Evolutionary conservation across 2,888 invertebrate genomes (phyloP).

Genomic region (Troides aeacus): DNA sequence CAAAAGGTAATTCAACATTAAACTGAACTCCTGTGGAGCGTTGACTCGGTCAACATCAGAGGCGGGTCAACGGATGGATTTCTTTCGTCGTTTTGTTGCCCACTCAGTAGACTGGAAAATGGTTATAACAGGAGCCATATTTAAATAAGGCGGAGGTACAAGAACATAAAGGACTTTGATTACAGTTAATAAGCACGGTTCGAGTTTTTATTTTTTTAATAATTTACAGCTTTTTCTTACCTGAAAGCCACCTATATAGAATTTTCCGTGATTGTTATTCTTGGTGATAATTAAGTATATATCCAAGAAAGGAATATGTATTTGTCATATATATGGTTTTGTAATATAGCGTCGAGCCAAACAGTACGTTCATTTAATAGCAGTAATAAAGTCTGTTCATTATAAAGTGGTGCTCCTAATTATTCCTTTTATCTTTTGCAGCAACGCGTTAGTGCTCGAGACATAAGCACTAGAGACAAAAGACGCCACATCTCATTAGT

Average conservation of each 20-base stretch:
- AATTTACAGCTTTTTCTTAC: background rate
- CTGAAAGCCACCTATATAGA: too few species aligned
- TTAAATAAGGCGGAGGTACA: background rate
- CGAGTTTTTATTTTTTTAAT: background rate
- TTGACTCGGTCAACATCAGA: conserved; percentile 3
- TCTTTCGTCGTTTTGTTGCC: conserved; percentile 6
- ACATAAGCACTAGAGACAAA: background rate
- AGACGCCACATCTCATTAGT: background rate
- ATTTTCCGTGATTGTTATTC: background rate
- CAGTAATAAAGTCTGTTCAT: background rate
- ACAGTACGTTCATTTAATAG: conserved; percentile 1
- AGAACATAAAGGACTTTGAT: background rate
- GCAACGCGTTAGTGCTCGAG: background rate
- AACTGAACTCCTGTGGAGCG: conserved; percentile 1
- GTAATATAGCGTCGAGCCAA: background rate
- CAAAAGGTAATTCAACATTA: conserved; percentile 16
- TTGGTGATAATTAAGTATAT: too few species aligned
- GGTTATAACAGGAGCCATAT: background rate
- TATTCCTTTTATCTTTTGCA: background rate
- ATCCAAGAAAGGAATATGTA: background rate
- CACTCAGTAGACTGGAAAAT: conserved; percentile 15
- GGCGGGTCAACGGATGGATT: background rate
- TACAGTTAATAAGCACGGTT: background rate
- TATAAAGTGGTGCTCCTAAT: background rate
- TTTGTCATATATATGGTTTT: background rate